Conservation (phyloP, 2,113 vertebrate species). For the Lamprologus ornatipinnis region DNA sequence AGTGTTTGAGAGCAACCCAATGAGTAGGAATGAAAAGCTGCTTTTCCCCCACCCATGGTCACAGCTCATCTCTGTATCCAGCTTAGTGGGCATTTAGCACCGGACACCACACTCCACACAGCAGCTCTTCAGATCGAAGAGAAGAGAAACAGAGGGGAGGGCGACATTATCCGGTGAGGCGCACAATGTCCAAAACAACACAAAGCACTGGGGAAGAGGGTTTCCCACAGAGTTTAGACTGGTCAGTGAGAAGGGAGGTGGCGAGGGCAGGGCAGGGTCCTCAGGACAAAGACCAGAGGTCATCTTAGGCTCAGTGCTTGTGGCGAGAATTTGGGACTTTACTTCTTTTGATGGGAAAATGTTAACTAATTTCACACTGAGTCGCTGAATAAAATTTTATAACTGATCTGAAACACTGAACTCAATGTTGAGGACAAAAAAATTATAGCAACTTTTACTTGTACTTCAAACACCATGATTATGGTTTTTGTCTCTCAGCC, state of each 20-base stretch:
- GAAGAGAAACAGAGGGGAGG: conserved; percentile 31
- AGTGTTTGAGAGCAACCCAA: background rate
- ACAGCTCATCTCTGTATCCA: background rate
- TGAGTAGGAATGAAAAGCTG: background rate
- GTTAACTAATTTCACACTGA: background rate
- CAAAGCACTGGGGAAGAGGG: conserved; percentile 46
- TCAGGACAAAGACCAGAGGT: conserved; percentile 57
- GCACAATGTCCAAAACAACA: conserved; percentile 55
- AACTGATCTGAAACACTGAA: background rate
- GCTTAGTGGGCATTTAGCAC: background rate
- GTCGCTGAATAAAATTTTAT: background rate
- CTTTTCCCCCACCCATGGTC: background rate
- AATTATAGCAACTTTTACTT: background rate
- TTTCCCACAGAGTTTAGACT: conserved; percentile 64
- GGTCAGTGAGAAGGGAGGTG: conserved; percentile 35
- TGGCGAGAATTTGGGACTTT: background rate
- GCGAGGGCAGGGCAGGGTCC: conserved; percentile 31
- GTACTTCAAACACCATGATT: background rate
- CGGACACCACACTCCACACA: conserved; percentile 12
- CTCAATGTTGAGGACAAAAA: background rate
- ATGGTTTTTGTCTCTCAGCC: background rate
- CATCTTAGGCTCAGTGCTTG: conserved; percentile 11
- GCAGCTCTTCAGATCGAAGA: background rate
- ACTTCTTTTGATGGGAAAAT: background rate
- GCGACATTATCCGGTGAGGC: conserved; percentile 50